phyloP scores from a whole-genome alignment of 2,113 vertebrate species.

The Vulpes vulpes region DNA sequence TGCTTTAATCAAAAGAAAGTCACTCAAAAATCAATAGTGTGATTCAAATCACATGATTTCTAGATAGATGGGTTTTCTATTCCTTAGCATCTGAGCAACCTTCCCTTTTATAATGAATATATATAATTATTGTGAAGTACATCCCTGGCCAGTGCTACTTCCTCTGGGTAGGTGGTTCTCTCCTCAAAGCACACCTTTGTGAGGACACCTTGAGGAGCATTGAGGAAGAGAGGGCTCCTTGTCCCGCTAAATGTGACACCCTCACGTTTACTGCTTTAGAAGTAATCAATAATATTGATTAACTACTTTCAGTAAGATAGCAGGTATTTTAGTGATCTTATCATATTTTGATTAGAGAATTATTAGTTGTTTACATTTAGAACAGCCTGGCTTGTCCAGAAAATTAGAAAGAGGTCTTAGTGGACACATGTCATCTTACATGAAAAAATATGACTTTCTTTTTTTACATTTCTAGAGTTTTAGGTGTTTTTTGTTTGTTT shows the following conservation, averaged over 20 bases:
- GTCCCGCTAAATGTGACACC: background rate
- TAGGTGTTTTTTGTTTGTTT: background rate
- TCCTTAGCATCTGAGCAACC: background rate
- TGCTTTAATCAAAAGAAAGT: background rate
- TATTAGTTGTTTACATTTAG: constrained; percentile 14
- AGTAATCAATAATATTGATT: background rate
- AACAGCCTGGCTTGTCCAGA: background rate
- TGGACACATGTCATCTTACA: background rate
- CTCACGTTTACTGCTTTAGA: background rate
- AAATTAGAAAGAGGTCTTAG: constrained; percentile 1
- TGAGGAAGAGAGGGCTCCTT: background rate
- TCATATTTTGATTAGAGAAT: background rate
- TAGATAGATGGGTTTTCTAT: background rate
- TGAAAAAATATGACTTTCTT: background rate
- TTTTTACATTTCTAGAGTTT: constrained; percentile 20
- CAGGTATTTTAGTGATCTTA: constrained; percentile 19
- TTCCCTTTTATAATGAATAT: background rate
- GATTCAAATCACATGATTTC: background rate
- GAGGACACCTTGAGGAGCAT: background rate
- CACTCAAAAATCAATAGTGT: background rate
- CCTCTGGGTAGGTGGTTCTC: background rate
- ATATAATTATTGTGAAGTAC: background rate
- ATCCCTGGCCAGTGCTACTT: background rate
- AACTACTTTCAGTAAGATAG: background rate
- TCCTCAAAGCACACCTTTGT: background rate